Evolutionary conservation across 1,140 invertebrate genomes (phyloP).

Genomic region (Triops cancriformis): DNA sequence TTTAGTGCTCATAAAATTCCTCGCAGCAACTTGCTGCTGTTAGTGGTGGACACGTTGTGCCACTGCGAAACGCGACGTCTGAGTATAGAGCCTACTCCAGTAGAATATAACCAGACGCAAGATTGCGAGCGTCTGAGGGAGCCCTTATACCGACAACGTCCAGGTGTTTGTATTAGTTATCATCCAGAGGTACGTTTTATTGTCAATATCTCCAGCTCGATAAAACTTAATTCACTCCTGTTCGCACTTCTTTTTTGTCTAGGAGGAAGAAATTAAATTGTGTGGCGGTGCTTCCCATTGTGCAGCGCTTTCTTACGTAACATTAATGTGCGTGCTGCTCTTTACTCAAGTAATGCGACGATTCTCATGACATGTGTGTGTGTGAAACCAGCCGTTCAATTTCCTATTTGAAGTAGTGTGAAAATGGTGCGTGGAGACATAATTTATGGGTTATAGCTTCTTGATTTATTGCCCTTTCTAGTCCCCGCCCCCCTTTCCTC

Average conservation of each 20-base stretch:
- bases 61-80: slow-evolving; percentile 76
- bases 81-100: slow-evolving; percentile 67
- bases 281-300: slow-evolving; percentile 44
- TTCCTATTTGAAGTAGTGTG: not conserved
- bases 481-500: not conserved
- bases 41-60: slow-evolving; percentile 81
- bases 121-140: slow-evolving; percentile 53
- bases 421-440: not conserved
- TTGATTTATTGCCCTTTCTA: not conserved
- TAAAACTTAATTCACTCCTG: slow-evolving; percentile 8
- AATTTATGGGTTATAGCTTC: not conserved
- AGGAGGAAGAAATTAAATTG: slow-evolving; percentile 63
- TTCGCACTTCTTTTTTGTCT: slow-evolving; percentile 33
- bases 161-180: slow-evolving; percentile 69
- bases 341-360: not conserved
- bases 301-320: not conserved
- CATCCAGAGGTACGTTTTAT: slow-evolving; percentile 64
- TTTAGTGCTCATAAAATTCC: slow-evolving; percentile 89
- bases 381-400: not conserved
- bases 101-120: slow-evolving; percentile 47
- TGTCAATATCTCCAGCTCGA: not conserved
- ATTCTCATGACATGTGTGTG: slow-evolving; percentile 4
- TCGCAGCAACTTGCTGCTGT: slow-evolving; percentile 77
- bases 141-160: slow-evolving; percentile 53
- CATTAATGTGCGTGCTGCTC: not conserved